Base-by-base conservation (phyloP, 1,140 invertebrate species). In the Aphis craccivora region DNA sequence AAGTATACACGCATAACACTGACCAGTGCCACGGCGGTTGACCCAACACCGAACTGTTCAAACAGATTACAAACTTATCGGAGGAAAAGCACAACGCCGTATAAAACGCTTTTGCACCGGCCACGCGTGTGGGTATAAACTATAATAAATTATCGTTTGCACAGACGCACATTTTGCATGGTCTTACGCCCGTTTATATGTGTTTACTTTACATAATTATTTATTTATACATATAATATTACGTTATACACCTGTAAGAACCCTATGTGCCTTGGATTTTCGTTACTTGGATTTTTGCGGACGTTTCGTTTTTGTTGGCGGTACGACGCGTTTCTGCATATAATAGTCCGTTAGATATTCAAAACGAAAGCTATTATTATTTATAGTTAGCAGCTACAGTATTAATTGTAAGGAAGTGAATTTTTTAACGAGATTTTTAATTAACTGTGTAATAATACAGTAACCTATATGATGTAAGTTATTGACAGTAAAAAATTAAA, bases 11-110 rank as follows among this genome's bases (percentile, higher is more conserved):
- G 7, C 2, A 83, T 23, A 37, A 37, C 22, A 5, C 18, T 76
- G 60, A 76, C 60, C 60, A n/a, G 60, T 18, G 60, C 14, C 60
- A n/a, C 60, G n/a, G 22, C 1, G 20, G 7, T 37, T n/a, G 37
- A 84, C 83, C 83, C 83, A 0, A 40, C n/a, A n/a, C 30, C 40
- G 40, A 11, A 40, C 25, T 84, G 83, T 40, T 84, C 40, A 84
- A 84, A 84, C 83, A 84, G 83, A 84, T 40, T 40, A 23, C 60
- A 76, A 40, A 84, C 83, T 88, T 51, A 35, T 88, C 87, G 43
- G 30, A 35, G 6, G 30, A 76, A 76, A 76, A 4, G 30, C n/a
- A n/a, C 60, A n/a, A 76, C 60, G 30, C n/a, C 30, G 60, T 76
- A n/a, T 18, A 20, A 76, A 76, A 76, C n/a, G 60, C 11, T 67